A percentile compares a stretch with the other conserved stretches of the same genome.
phyloP scores from a whole-genome alignment of 2,797 vertebrate genomes.

The Dallia pectoralis region DNA sequence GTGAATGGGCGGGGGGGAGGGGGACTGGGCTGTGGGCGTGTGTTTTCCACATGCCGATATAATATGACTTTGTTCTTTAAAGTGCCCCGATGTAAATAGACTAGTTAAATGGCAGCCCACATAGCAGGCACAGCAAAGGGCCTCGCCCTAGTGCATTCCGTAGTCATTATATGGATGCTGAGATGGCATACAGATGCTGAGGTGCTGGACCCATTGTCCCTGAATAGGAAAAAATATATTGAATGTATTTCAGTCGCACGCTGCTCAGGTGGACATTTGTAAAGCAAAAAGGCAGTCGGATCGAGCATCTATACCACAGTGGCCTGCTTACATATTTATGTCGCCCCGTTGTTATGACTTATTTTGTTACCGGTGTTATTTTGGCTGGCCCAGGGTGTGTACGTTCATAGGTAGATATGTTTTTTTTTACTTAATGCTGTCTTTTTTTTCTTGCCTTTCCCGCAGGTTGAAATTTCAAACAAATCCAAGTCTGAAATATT shows the following conservation, averaged over 20 bases:
- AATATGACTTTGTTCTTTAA: neutral
- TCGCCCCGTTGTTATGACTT: conserved; percentile 34
- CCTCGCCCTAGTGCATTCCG: conserved; percentile 10
- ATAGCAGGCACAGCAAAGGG: conserved; percentile 11
- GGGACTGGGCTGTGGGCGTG: neutral
- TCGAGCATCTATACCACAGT: conserved; percentile 20
- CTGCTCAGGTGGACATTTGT: conserved; percentile 34
- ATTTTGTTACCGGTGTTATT: conserved; percentile 28
- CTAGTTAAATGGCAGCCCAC: conserved; percentile 28
- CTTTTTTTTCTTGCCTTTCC: conserved; percentile 14
- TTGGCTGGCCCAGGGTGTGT: neutral
- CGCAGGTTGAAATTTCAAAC: conserved; percentile 88
- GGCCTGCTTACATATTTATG: conserved; percentile 24
- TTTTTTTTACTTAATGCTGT: conserved; percentile 2
- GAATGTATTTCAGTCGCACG: conserved; percentile 9
- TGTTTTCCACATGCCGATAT: neutral
- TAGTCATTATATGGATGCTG: conserved; percentile 37
- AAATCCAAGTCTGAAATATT: conserved; percentile 92
- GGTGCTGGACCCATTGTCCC: conserved; percentile 36
- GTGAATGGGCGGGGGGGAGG: too few relatives aligned
- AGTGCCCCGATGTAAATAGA: conserved; percentile 13
- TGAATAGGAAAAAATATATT: conserved; percentile 41
- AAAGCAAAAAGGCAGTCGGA: conserved; percentile 28
- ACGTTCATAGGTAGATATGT: conserved; percentile 1
- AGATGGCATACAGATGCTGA: too few relatives aligned